Evolutionary conservation across 2,113 vertebrate species (phyloP).

Genomic region (Oncorhynchus clarkii): DNA sequence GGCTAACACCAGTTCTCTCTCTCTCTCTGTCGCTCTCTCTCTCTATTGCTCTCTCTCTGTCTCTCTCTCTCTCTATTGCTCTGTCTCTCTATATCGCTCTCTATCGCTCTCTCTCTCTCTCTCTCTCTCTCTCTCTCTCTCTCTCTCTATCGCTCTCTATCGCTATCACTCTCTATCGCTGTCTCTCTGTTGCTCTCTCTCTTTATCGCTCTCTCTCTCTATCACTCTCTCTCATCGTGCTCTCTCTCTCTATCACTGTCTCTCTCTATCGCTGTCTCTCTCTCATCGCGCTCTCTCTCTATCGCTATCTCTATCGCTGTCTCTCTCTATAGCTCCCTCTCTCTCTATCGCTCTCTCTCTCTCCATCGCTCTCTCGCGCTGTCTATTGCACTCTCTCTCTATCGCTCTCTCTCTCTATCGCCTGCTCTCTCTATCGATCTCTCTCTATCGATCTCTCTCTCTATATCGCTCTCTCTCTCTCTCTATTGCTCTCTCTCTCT

Average conservation of each 20-base stretch:
- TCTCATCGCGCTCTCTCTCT: too few species aligned
- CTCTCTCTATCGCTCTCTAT: too few species aligned
- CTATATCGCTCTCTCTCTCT: neutral
- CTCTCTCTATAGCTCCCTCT: too few species aligned
- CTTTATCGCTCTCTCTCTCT: neutral
- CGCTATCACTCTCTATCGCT: neutral
- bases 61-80: constrained; percentile 8
- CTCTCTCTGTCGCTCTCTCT: neutral
- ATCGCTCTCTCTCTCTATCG: neutral
- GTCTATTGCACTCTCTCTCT: neutral
- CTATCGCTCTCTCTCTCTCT: neutral
- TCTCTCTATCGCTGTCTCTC: neutral
- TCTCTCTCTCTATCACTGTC: neutral
- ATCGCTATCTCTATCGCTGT: too few species aligned
- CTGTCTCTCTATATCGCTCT: neutral
- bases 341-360: too few species aligned
- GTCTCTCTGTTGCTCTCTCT: neutral
- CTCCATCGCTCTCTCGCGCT: neutral
- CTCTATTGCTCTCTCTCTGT: neutral
- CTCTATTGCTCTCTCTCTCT: too few species aligned
- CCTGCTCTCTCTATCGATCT: neutral
- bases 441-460: too few species aligned
- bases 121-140: too few species aligned
- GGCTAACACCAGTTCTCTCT: neutral
- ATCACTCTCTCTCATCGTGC: neutral